Base-by-base conservation (phyloP, 2,888 invertebrate genomes). In the Bombyx huttoni region DNA sequence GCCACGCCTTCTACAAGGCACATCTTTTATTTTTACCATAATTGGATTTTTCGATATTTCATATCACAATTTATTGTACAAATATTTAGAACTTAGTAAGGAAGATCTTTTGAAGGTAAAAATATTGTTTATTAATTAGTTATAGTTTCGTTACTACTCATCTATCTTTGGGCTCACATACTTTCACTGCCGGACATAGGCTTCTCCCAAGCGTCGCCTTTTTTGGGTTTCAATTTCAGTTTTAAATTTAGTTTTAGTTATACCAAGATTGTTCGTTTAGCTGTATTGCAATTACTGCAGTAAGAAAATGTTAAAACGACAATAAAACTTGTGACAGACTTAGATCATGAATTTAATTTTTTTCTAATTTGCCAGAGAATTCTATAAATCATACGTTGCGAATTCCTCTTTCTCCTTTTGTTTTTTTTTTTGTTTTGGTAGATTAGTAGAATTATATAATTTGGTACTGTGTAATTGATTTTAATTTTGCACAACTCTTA, bases 1-100 rank as follows among this genome's bases (percentile, higher is more conserved):
- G 73, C 65, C 70, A 68, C 87, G 83, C 87, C 87, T 65, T 66
- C 70, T 62, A 73, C 71, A 74, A 64, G 63, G 62, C 60, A 65
- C 67, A 62, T 65, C 67, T 74, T 79, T 78, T 73, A 68, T 71
- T 70, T 74, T 64, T 24, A 24, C 63, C 54, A 63, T 60, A 51
- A 61, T 54, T 46, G 54, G 53, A 51, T 40, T 40, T 40, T 40
- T 40, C 40, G 48, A 52, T 13, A 49, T 46, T 24, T 14, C 13
- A 13, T 13, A 24, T 12, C 24, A 54, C 51, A 52, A 53, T 53
- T 47, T 56, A 52, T 57, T 56, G 55, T 54, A 53, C 47, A 54
- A 58, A 55, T 8, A 46, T 50, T 47, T 47, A 47, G 10, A 46
- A 55, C n/a, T n/a, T n/a, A 59, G 24, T 24, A 3, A 24, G 2